Evolutionary conservation across 2,797 vertebrate genomes (phyloP).

Genomic region (Rhabdophis nuchalis): DNA sequence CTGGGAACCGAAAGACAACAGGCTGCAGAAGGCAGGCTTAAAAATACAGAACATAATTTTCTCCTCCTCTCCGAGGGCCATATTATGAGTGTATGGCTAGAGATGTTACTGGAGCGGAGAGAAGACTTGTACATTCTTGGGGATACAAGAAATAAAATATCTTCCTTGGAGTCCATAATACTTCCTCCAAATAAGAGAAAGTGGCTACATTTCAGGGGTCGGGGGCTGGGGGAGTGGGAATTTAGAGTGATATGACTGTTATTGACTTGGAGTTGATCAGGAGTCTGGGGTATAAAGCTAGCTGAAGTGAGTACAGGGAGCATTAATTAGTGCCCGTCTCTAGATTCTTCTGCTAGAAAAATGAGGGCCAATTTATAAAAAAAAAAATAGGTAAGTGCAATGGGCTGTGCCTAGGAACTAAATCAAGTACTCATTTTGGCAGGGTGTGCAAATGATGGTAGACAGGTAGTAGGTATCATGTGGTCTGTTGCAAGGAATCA

Average conservation of each 20-base stretch:
- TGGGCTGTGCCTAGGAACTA: not conserved
- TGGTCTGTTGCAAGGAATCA: not conserved
- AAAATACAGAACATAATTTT: not conserved
- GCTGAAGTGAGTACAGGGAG: not conserved
- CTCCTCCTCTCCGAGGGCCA: not conserved
- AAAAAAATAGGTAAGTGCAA: not conserved
- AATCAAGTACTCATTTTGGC: not conserved
- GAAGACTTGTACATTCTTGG: not conserved
- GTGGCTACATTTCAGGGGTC: not conserved
- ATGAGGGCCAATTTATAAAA: not conserved
- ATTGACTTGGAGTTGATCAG: not conserved
- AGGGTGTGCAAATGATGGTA: not conserved
- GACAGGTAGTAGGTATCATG: not conserved
- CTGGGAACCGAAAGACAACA: no score
- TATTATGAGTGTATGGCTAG: not conserved
- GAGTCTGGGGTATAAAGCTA: not conserved
- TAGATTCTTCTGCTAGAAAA: not conserved
- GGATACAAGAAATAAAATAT: not conserved
- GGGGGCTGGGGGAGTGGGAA: no score
- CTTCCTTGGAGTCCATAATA: not conserved
- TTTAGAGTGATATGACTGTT: not conserved
- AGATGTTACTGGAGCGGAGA: not conserved
- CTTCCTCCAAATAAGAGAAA: not conserved
- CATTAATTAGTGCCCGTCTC: not conserved
- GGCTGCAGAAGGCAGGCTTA: not conserved